These are phyloP conservation scores for Ochotona princeps DNA, from an alignment of 2,113 vertebrate genomes.

Conservation along the genomic window DNA sequence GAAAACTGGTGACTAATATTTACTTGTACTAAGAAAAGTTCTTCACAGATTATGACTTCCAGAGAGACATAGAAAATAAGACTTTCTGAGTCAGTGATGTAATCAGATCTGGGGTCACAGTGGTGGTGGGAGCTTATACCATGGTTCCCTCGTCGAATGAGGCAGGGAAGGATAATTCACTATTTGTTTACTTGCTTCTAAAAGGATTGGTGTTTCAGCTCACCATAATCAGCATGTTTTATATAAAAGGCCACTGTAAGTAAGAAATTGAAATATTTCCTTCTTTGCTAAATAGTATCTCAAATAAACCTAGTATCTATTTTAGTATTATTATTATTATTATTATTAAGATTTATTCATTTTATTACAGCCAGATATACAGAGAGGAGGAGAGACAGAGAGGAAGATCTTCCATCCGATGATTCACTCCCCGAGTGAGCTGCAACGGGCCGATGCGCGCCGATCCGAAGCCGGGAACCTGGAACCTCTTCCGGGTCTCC, in stretches of 20 bases:
- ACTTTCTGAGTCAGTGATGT: not conserved
- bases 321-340: too few species aligned
- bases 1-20: not conserved
- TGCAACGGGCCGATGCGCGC: too few species aligned
- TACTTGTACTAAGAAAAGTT: not conserved
- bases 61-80: not conserved
- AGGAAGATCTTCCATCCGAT: too few species aligned
- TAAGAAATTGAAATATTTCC: not conserved
- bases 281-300: not conserved
- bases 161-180: accelerated
- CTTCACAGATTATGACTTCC: not conserved
- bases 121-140: accelerated
- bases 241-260: accelerated
- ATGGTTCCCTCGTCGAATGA: accelerated
- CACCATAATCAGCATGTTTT: not conserved
- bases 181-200: accelerated
- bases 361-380: too few species aligned
- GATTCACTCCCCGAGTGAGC: too few species aligned
- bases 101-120: accelerated
- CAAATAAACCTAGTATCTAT: too few species aligned
- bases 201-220: not conserved
- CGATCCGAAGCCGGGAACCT: too few species aligned
- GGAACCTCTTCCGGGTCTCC: too few species aligned
- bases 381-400: too few species aligned
- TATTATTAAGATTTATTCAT: too few species aligned